phyloP scores from a whole-genome alignment of 2,113 vertebrate genomes.

The Trogon melanurus region DNA sequence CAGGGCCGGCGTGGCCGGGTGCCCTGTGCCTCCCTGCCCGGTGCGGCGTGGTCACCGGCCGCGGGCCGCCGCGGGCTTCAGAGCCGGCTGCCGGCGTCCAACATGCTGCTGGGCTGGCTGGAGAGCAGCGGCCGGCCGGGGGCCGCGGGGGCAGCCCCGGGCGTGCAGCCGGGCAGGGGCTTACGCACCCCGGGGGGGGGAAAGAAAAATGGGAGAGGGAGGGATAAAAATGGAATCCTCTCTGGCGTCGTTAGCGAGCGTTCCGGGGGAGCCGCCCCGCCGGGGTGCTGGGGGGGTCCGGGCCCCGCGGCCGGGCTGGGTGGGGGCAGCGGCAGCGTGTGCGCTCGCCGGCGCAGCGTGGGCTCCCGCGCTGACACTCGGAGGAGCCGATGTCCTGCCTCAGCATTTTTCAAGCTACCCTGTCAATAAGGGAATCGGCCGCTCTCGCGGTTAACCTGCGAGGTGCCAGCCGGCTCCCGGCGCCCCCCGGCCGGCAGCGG shows the following conservation, averaged over 20 bases:
- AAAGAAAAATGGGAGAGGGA: neutral
- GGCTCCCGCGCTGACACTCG: neutral
- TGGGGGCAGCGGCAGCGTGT: neutral
- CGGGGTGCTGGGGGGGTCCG: neutral
- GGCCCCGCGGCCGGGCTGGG: neutral
- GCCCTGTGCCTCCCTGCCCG: neutral
- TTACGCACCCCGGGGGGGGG: neutral
- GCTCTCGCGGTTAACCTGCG: slow-evolving; percentile 13
- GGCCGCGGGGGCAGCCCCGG: neutral
- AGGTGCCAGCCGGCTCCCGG: neutral
- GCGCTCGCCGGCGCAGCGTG: neutral
- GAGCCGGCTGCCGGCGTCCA: neutral
- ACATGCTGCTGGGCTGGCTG: neutral
- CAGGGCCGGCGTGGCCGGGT: neutral
- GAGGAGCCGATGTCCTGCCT: slow-evolving; percentile 20
- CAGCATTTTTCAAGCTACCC: slow-evolving; percentile 30
- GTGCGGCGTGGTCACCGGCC: neutral
- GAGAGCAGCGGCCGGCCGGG: neutral
- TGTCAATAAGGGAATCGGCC: slow-evolving; percentile 23
- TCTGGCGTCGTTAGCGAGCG: neutral
- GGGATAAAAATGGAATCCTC: neutral
- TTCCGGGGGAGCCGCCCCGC: too few species aligned
- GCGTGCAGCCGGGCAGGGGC: neutral
- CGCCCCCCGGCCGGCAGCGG: neutral
- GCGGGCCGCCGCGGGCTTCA: neutral